Percentiles rank a stretch among this genome's conserved stretches.
These are phyloP conservation scores for Microctonus brassicae DNA, from an alignment of 2,888 invertebrate genomes.

Conservation along the genomic window DNA sequence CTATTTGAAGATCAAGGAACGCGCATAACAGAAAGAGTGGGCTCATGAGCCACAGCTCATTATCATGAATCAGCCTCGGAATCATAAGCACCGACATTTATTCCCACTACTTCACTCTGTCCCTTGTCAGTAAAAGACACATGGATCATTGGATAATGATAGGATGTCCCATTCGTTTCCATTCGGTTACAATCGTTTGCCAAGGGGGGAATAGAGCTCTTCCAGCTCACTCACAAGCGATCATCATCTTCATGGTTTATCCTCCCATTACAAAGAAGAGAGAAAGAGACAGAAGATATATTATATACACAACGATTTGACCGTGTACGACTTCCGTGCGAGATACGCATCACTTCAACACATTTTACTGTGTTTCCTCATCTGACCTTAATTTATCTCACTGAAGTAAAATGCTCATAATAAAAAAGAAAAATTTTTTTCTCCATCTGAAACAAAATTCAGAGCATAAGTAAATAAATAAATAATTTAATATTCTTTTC, in stretches of 20 bases:
- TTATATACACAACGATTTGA: background rate
- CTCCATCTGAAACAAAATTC: background rate
- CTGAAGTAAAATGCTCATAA: no score
- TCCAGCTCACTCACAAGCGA: background rate
- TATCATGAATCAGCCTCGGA: background rate
- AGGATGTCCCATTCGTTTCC: constrained; percentile 62
- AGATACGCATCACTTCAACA: background rate
- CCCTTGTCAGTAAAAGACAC: constrained; percentile 52
- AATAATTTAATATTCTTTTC: background rate
- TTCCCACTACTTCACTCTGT: constrained; percentile 25
- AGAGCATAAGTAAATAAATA: background rate
- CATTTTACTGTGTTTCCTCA: background rate
- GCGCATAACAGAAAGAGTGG: background rate
- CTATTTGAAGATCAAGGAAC: background rate
- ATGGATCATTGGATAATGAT: constrained; percentile 65
- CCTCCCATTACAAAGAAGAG: background rate
- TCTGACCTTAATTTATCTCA: background rate
- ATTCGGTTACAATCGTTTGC: constrained; percentile 54
- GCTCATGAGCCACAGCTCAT: background rate
- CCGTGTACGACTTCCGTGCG: constrained; percentile 21
- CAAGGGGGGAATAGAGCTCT: background rate
- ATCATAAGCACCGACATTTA: background rate
- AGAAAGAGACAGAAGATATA: background rate
- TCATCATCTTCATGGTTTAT: constrained; percentile 26
- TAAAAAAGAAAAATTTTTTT: background rate